Base-by-base conservation (phyloP, 1,140 invertebrate genomes). In the Trichoplusia ni region DNA sequence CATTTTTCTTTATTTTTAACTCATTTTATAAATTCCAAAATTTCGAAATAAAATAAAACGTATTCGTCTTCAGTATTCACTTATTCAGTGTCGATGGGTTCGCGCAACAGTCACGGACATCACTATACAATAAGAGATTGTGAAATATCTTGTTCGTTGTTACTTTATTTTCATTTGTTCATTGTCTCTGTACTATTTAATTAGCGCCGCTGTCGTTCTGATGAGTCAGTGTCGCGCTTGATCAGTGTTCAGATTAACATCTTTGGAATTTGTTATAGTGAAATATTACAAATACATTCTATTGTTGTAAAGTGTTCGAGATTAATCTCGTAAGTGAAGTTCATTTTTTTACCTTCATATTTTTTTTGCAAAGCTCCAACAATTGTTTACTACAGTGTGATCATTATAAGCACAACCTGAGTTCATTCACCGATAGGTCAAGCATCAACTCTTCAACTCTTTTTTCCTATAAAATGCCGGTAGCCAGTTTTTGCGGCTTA, bases 151-250 rank as follows among this genome's bases (percentile, higher is more conserved):
- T 18, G 19, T n/a, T 23, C 31, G 31, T 11, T 33, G 19, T n/a
- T 23, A 42, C 42, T 11, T 33, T 25, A 59, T 49, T 51, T 37
- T 65, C 35, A 21, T 38, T 35, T 29, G 19, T 27, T 59, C 53
- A 68, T 64, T 69, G 62, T 69, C 47, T 64, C 56, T 38, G 40
- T n/a, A 35, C 44, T 70, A 70, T 70, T 70, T 70, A 66, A 70
- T 70, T 70, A 58, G 18, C 33, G 37, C n/a, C 5, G 31, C 9
- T 27, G 23, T 21, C 27, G 38, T 35, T 56, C 19, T 29, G 25
- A 42, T 58, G 37, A 58, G 13, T 29, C 38, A 58, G 54, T 58
- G 47, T 38, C 25, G 23, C 47, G 25, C 9, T 13, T 16, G 35
- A 38, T 38, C 35, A 38, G 19, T 25, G 21, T 8, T 40, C n/a